Conservation (phyloP, 1,140 invertebrate genomes). For the Drosophila willistoni region DNA sequence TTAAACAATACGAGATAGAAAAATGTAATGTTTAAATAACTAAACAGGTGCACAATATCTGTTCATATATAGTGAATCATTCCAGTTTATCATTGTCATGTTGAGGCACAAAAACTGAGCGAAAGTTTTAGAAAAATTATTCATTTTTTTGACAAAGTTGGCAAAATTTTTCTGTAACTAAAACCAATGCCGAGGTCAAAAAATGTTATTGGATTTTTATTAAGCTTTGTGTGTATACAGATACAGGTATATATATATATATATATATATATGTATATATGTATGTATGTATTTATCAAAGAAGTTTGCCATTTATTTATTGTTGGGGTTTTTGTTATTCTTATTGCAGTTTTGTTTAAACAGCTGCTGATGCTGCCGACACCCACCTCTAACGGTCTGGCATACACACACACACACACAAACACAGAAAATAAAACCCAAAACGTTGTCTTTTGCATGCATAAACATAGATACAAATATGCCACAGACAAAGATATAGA, state of each 20-base stretch:
- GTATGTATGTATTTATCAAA: conserved; percentile 27
- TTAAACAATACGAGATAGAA: conserved; percentile 13
- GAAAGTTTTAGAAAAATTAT: conserved; percentile 63
- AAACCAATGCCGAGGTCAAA: conserved; percentile 62
- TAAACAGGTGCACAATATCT: background rate
- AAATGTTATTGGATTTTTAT: conserved; percentile 77
- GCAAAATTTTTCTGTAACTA: conserved; percentile 61
- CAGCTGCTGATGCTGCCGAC: conserved; percentile 49
- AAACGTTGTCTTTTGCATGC: conserved; percentile 38
- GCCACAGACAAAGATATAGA: conserved; percentile 18
- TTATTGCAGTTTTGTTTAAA: conserved; percentile 66
- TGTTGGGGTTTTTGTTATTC: conserved; percentile 16
- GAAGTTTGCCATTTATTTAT: conserved; percentile 36
- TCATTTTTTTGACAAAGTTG: conserved; percentile 42
- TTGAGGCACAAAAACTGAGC: conserved; percentile 12
- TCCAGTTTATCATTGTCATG: conserved; percentile 2
- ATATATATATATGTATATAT: background rate
- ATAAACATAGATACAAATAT: conserved; percentile 63
- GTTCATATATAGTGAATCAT: background rate
- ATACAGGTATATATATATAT: conserved; percentile 18
- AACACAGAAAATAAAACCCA: conserved; percentile 5
- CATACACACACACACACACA: background rate
- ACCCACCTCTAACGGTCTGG: conserved; percentile 30
- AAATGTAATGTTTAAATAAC: conserved; percentile 10
- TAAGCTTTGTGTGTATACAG: conserved; percentile 1